A percentile compares a stretch with the other conserved stretches of the same genome.
These are phyloP conservation scores for Corythaeola cristata DNA, from an alignment of 2,113 vertebrate species.

Conservation along the genomic window DNA sequence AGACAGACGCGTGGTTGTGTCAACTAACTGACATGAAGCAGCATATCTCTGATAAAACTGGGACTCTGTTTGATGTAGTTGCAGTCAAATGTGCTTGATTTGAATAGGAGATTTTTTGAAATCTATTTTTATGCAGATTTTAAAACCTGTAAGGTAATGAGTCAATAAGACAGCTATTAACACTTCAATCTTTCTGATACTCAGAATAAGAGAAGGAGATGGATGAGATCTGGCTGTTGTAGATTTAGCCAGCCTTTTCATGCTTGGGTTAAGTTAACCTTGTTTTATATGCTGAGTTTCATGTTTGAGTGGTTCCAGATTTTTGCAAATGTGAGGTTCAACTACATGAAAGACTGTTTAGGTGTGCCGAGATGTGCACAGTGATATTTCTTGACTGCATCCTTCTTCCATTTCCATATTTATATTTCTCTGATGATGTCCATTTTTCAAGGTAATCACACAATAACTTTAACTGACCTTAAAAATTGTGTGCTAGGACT, in stretches of 20 bases:
- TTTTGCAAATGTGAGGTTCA: neutral
- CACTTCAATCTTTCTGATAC: conserved; percentile 55
- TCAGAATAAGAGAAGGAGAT: neutral
- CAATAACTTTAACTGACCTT: neutral
- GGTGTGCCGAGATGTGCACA: neutral
- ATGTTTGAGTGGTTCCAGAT: conserved; percentile 10
- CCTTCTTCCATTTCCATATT: neutral
- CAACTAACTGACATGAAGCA: conserved; percentile 52
- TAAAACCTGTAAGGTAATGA: conserved; percentile 40
- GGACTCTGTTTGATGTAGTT: conserved; percentile 63
- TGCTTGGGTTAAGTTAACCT: neutral
- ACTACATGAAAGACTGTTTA: neutral
- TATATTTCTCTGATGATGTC: neutral
- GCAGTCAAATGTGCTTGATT: conserved; percentile 45
- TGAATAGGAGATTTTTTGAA: conserved; percentile 4
- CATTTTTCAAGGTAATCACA: neutral
- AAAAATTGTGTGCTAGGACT: neutral
- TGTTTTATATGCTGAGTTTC: neutral
- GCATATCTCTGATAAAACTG: conserved; percentile 46
- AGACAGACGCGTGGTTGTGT: conserved; percentile 43
- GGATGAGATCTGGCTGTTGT: conserved; percentile 9
- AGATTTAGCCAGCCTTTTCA: conserved; percentile 3
- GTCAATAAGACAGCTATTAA: conserved; percentile 62
- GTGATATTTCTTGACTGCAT: neutral
- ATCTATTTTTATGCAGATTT: conserved; percentile 66